Conservation (phyloP, 1,140 invertebrate genomes). For the Campodea augens region DNA sequence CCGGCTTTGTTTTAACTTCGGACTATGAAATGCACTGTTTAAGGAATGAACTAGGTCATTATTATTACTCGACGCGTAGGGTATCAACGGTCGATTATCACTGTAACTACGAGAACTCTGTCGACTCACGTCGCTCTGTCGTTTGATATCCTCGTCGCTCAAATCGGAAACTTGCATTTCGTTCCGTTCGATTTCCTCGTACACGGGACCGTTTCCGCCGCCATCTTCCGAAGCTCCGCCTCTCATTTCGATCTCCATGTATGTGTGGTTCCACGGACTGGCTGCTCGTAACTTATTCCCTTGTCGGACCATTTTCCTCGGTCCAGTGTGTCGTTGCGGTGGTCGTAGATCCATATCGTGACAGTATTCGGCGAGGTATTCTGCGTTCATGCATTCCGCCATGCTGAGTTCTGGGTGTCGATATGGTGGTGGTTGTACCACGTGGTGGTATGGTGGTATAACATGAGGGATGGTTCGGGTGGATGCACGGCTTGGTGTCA, state of each 20-base stretch:
- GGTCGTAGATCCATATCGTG: slow-evolving; percentile 1
- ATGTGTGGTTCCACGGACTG: slow-evolving; percentile 40
- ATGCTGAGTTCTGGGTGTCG: neutral
- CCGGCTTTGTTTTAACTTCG: slow-evolving; percentile 30
- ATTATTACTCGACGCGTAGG: slow-evolving; percentile 31
- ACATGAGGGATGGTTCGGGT: slow-evolving; percentile 5
- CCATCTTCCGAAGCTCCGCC: slow-evolving; percentile 21
- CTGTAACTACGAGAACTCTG: slow-evolving; percentile 59
- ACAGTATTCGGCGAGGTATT: neutral
- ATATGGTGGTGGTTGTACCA: neutral
- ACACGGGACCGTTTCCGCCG: slow-evolving; percentile 51
- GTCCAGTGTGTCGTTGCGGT: slow-evolving; percentile 5
- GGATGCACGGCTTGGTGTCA: slow-evolving; percentile 12
- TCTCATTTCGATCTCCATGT: slow-evolving; percentile 33
- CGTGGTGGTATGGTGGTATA: neutral
- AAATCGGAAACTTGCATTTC: slow-evolving; percentile 44
- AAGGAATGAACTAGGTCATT: slow-evolving; percentile 21
- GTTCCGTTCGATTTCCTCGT: slow-evolving; percentile 42
- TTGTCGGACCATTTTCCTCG: slow-evolving; percentile 16
- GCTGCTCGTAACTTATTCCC: slow-evolving; percentile 19
- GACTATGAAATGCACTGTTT: slow-evolving; percentile 22
- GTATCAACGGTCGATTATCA: slow-evolving; percentile 54
- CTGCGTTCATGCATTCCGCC: neutral
- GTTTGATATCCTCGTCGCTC: slow-evolving; percentile 53
- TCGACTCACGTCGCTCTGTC: slow-evolving; percentile 53